These are phyloP conservation scores for Copsychus sechellarum DNA, from an alignment of 2,113 vertebrate species.

Conservation along the genomic window DNA sequence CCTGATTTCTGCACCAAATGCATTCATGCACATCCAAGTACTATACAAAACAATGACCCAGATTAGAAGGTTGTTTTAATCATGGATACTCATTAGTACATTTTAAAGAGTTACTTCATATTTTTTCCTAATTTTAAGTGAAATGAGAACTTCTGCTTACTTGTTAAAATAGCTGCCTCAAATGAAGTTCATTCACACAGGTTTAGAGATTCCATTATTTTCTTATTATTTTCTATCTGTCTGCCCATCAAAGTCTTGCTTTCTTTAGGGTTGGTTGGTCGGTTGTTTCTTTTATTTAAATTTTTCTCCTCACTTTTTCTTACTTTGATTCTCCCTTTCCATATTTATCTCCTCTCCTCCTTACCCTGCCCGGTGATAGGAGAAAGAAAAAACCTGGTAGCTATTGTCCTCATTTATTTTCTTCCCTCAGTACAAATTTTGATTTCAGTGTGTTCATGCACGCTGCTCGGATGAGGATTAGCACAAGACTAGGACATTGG, in stretches of 20 bases:
- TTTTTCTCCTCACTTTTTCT: neutral
- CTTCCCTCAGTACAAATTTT: neutral
- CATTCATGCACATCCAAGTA: neutral
- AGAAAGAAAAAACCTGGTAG: neutral
- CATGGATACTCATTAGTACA: neutral
- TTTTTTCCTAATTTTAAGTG: neutral
- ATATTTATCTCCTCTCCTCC: neutral
- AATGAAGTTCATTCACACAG: neutral
- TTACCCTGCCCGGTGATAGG: rapidly evolving
- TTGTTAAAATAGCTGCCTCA: neutral
- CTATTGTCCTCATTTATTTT: neutral
- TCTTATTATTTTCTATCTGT: neutral
- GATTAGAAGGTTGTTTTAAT: constrained; percentile 24
- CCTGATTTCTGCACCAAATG: neutral
- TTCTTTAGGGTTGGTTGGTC: neutral
- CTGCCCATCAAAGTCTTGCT: neutral
- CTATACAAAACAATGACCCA: constrained; percentile 17
- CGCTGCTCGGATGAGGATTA: neutral
- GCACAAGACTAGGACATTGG: neutral
- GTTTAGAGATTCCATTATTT: neutral
- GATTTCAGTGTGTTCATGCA: neutral
- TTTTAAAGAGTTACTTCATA: neutral
- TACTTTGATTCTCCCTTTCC: neutral
- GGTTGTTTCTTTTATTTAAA: neutral
- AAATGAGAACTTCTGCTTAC: neutral